Evolutionary conservation across 92 coral and sea anemone species (phyloP), one percentile per base, ranked within the genome.

Genomic region (Porites evermanni): DNA sequence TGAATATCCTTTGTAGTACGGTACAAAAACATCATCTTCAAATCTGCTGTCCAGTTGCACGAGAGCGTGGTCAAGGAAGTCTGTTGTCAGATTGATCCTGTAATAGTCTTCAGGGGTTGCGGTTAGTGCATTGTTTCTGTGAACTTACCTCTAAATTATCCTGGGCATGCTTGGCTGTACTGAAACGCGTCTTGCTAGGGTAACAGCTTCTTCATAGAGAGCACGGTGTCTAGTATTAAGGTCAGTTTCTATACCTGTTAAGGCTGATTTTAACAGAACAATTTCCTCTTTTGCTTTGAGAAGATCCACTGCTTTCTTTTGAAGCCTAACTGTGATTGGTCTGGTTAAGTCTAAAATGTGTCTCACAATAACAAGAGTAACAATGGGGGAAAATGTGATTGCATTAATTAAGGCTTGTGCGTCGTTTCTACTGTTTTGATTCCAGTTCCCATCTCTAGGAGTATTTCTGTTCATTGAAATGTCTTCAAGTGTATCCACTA

Each of bases 261-360:
- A 79, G 60, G 91, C 89, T 66, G 77, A 21, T 54, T 88, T 91
- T 56, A 91, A 76, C 71, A 78, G 38, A 47, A 64, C 72, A 64
- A 88, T 87, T 75, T 91, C 89, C 47, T 87, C 81, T 51, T 91
- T 87, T 44, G 94, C 94, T 88, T 91, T 91, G 85, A 91, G 77
- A 71, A 88, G 94, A 82, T 91, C 89, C 13, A 91, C 88, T 87
- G 89, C 88, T 78, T 83, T 91, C 79, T 82, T 88, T 78, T 91
- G 94, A 38, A 82, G 89, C 89, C 84, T 91, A 56, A 91, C 74
- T 47, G 91, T 91, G 51, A 87, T 67, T 69, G 94, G 92, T 76
- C 92, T 91, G 70, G 94, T 91, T 56, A 88, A 78, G 82, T 72
- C 94, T 52, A 87, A 79, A 64, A 90, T 90, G 69, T 90, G 84